A percentile compares a stretch with the other conserved stretches of the same genome.
These are phyloP conservation scores for Spinus pinus DNA, from an alignment of 2,797 vertebrate genomes.

Conservation along the genomic window DNA sequence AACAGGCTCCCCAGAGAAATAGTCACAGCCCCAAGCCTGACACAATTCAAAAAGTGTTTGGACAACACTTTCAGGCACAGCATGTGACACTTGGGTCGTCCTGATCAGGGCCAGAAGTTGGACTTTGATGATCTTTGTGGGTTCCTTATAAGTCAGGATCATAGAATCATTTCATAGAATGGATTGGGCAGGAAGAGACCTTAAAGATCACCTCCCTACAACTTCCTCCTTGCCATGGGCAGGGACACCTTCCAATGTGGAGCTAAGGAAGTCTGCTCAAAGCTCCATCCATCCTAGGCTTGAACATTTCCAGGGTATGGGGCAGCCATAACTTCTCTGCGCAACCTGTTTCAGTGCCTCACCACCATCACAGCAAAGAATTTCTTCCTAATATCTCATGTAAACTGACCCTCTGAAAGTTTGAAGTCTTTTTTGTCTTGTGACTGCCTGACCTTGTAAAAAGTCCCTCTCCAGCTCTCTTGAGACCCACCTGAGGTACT, in stretches of 20 bases:
- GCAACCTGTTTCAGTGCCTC: not conserved
- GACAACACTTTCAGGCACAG: not conserved
- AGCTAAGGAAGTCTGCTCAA: not conserved
- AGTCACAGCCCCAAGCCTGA: not conserved
- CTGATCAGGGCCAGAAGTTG: not conserved
- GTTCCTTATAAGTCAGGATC: not conserved
- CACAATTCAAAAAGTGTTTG: not conserved
- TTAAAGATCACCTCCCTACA: not conserved
- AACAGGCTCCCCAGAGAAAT: not conserved
- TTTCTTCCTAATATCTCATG: not conserved
- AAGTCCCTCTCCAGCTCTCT: not conserved
- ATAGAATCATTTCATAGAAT: not conserved
- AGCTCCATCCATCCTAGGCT: not conserved
- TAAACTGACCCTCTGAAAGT: not conserved
- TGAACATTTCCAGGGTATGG: not conserved
- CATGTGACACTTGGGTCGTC: too few species aligned
- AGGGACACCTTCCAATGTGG: not conserved
- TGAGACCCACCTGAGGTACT: not conserved
- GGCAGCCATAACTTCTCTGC: not conserved
- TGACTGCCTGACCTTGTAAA: not conserved
- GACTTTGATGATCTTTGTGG: not conserved
- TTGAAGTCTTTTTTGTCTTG: not conserved
- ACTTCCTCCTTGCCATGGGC: accelerated
- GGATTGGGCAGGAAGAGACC: not conserved
- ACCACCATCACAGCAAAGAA: not conserved